Percentiles rank a stretch among this genome's conserved stretches.
These are phyloP conservation scores for Daubentonia madagascariensis DNA, from an alignment of 2,113 vertebrate species.

Conservation along the genomic window DNA sequence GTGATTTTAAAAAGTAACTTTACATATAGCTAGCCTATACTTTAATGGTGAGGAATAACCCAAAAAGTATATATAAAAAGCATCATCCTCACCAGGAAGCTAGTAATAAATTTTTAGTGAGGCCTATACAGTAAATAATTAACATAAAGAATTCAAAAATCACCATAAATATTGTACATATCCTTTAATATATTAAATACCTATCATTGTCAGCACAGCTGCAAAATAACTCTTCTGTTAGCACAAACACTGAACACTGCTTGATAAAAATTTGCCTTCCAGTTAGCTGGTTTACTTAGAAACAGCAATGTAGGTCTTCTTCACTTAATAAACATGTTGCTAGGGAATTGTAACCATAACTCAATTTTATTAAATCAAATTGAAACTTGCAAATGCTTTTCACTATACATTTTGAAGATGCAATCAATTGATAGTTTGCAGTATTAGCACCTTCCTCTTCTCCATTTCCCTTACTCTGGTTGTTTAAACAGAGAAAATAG, in stretches of 20 bases:
- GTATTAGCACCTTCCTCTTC: background rate
- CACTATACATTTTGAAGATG: background rate
- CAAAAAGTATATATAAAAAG: background rate
- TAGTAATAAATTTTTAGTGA: background rate
- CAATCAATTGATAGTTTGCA: background rate
- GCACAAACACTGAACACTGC: background rate
- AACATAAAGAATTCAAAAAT: conserved; percentile 19
- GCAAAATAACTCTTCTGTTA: background rate
- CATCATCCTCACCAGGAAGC: background rate
- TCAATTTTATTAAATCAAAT: background rate
- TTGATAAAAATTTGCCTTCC: background rate
- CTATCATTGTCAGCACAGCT: background rate
- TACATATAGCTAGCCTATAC: background rate
- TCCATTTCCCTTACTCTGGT: background rate
- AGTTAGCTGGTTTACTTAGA: conserved; percentile 23
- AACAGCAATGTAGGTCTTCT: background rate
- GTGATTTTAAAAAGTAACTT: conserved; percentile 11
- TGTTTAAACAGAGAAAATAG: background rate
- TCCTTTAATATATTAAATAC: background rate
- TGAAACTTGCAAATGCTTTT: background rate
- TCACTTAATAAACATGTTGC: background rate
- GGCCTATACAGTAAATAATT: conserved; percentile 26
- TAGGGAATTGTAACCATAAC: background rate
- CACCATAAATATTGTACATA: conserved; percentile 35
- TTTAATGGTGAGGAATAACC: background rate